Percentiles rank a stretch among this genome's conserved stretches.
phyloP scores from a whole-genome alignment of 64 coral and sea anemone genomes.

The Montipora foliosa region DNA sequence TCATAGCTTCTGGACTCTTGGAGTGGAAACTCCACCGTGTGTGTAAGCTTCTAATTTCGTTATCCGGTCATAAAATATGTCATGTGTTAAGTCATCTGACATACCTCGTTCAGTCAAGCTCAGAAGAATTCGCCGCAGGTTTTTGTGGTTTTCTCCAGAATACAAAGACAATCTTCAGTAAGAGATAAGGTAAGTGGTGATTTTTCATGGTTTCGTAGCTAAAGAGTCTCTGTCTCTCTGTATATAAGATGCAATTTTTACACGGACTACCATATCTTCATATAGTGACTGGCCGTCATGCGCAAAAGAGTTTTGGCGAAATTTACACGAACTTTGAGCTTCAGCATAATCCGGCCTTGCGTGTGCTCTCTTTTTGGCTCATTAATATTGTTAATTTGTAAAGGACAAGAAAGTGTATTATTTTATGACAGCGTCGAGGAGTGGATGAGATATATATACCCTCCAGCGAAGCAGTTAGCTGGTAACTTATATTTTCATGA shows the following conservation, averaged over 20 bases:
- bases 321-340: background rate
- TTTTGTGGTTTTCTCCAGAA: background rate
- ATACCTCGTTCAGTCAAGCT: background rate
- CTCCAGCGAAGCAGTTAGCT: too few species aligned
- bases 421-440: too few species aligned
- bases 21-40: background rate
- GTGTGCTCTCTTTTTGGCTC: background rate
- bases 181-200: background rate
- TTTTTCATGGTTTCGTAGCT: background rate
- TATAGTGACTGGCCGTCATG: background rate
- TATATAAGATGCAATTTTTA: too few species aligned
- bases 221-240: too few species aligned
- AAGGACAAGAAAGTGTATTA: too few species aligned
- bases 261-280: background rate
- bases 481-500: too few species aligned
- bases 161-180: background rate
- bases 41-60: slow-evolving; percentile 51
- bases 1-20: background rate
- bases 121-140: background rate
- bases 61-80: slow-evolving; percentile 19
- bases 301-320: background rate
- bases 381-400: too few species aligned
- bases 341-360: background rate
- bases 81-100: background rate
- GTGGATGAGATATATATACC: too few species aligned